A percentile compares a stretch with the other conserved stretches of the same genome.
These are phyloP conservation scores for Archivesica marissinica DNA, from an alignment of 1,140 invertebrate species.

Conservation along the genomic window DNA sequence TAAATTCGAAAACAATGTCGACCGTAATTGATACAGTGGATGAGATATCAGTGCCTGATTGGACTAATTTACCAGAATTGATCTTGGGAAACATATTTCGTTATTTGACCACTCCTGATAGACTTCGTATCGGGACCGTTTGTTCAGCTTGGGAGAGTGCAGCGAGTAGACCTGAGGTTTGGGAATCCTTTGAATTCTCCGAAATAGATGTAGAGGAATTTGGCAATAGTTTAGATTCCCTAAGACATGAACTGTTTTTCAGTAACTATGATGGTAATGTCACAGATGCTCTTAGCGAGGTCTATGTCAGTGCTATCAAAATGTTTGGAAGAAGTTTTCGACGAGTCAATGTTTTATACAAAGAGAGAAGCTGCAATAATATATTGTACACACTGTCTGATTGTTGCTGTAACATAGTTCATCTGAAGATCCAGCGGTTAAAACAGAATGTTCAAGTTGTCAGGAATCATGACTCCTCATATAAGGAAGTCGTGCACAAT, in stretches of 20 bases:
- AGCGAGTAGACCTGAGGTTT: not conserved
- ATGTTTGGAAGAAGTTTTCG: conserved; percentile 18
- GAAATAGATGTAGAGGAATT: conserved; percentile 16
- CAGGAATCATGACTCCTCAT: conserved; percentile 22
- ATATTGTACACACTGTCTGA: conserved; percentile 21
- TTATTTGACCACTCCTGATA: not conserved
- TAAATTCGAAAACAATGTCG: no score
- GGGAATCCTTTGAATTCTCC: conserved; percentile 23
- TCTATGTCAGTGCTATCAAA: not conserved
- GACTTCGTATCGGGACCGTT: conserved; percentile 3
- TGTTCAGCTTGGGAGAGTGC: conserved; percentile 20
- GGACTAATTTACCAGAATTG: conserved; percentile 34
- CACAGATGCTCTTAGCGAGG: not conserved
- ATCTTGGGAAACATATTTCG: conserved; percentile 15
- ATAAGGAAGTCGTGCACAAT: conserved; percentile 8
- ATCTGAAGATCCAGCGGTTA: not conserved
- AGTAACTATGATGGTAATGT: not conserved
- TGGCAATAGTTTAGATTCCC: not conserved
- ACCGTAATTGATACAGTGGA: not conserved
- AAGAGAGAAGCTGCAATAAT: not conserved
- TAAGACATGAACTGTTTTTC: not conserved
- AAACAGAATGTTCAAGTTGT: conserved; percentile 14
- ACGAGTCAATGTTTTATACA: conserved; percentile 7
- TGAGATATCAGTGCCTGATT: not conserved
- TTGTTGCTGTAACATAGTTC: conserved; percentile 5